A percentile compares a stretch with the other conserved stretches of the same genome.
These are phyloP conservation scores for Etia nguti DNA, from an alignment of 2,113 vertebrate species.

Conservation along the genomic window DNA sequence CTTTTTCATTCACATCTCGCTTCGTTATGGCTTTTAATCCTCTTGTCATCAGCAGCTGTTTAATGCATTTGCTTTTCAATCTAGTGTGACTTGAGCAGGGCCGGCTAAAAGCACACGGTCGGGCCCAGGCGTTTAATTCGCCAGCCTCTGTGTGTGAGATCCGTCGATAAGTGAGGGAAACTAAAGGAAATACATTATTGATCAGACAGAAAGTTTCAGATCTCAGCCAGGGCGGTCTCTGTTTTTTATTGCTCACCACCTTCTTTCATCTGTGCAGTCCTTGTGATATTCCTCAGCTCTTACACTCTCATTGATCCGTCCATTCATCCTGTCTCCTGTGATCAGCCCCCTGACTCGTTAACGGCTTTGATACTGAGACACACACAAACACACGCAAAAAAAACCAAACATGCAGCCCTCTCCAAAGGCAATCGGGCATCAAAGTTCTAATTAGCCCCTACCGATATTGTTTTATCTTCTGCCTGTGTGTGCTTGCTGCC, in stretches of 20 bases:
- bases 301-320: conserved; percentile 18
- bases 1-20: not conserved
- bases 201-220: conserved; percentile 23
- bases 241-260: not conserved
- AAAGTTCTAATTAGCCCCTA: conserved; percentile 14
- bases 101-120: not conserved
- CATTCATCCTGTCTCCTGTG: conserved; percentile 42
- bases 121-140: not conserved
- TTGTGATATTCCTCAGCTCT: conserved; percentile 18
- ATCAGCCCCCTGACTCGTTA: conserved; percentile 35
- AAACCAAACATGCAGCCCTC: not conserved
- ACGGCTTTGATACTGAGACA: conserved; percentile 6
- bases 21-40: not conserved
- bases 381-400: not conserved
- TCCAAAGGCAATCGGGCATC: not conserved
- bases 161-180: not conserved
- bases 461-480: not conserved
- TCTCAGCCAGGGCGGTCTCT: not conserved
- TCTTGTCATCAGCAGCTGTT: not conserved
- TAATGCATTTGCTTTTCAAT: not conserved
- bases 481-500: not conserved
- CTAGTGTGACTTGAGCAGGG: not conserved
- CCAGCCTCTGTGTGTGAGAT: not conserved
- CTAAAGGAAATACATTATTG: conserved; percentile 24
- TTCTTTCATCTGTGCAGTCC: conserved; percentile 4